A percentile compares a stretch with the other conserved stretches of the same genome.
Conservation (phyloP, 1,140 invertebrate genomes). For the Cepaea nemoralis region DNA sequence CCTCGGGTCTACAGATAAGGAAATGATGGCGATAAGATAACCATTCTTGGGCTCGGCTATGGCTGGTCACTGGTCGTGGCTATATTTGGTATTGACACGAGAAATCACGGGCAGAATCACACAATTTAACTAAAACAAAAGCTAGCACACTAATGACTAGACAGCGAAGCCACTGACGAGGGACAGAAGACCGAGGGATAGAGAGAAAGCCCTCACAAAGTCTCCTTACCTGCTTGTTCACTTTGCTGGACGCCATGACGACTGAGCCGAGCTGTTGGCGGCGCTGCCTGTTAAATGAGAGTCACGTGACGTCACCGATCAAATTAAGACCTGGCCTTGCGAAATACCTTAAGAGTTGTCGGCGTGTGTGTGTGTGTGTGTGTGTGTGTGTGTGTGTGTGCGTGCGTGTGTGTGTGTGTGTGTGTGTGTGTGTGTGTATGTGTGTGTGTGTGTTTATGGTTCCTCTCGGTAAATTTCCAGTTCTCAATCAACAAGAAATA, state of each 20-base stretch:
- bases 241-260: slow-evolving; percentile 37
- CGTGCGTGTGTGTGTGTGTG: too few relatives aligned
- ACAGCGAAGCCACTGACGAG: neutral
- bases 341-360: too few relatives aligned
- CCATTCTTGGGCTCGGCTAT: too few relatives aligned
- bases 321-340: neutral
- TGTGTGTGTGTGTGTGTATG: neutral
- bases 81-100: too few relatives aligned
- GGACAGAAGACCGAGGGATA: too few relatives aligned
- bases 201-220: neutral
- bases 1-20: neutral
- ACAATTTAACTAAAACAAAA: neutral
- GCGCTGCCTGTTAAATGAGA: slow-evolving; percentile 10
- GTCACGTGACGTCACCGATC: neutral
- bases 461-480: neutral
- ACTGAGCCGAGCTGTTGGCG: neutral
- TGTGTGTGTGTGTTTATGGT: neutral
- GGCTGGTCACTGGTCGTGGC: too few relatives aligned
- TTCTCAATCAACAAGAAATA: neutral
- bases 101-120: neutral
- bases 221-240: slow-evolving; percentile 40
- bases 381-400: too few relatives aligned
- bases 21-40: neutral
- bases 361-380: too few relatives aligned
- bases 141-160: neutral